Base-by-base conservation (phyloP, 2,797 vertebrate species). In the Rhodeus uyekii region DNA sequence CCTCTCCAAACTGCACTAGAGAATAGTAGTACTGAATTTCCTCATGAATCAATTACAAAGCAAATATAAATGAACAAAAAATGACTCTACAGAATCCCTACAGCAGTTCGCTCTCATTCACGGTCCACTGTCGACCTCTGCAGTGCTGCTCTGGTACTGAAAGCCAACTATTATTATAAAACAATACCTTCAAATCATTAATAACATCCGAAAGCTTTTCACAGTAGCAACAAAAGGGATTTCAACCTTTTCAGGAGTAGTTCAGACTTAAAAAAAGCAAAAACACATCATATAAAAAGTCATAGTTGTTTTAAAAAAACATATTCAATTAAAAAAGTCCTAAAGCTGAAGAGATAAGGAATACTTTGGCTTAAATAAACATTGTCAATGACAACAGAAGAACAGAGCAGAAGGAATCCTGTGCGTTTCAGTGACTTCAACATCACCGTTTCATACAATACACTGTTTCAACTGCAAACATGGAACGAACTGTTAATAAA, bases 291-390 rank as follows among this genome's bases (percentile, higher is more conserved):
- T 87, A 76, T 65, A 19, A 53, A n/a, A 61, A 65, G 24, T 68
- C 75, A 64, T 0, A 83, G 18, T 16, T 42, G 39, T 36, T 32
- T 13, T 60, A 77, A 87, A 79, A 44, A 84, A 67, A 84, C 18
- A 73, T 74, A 72, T 12, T 78, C 60, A 72, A 81, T 67, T 61
- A 39, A 73, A 58, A 77, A 81, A 42, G 32, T 73, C 16, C 39
- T 80, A 61, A 84, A 84, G 73, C 53, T 64, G 34, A 76, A 71
- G 13, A 77, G 32, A 55, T 44, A 77, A 39, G 75, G 13, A 77
- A 85, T 75, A 87, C 91, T 93, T 92, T 93, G 92, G 92, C 85
- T 86, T 93, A 86, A 87, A 61, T 64, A 85, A 86, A 80, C 42
- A 67, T 29, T 29, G 34, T 46, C 50, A 65, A 10, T 68, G 39